These are phyloP conservation scores for Rhombomys opimus DNA, from an alignment of 2,113 vertebrate species.

Conservation along the genomic window DNA sequence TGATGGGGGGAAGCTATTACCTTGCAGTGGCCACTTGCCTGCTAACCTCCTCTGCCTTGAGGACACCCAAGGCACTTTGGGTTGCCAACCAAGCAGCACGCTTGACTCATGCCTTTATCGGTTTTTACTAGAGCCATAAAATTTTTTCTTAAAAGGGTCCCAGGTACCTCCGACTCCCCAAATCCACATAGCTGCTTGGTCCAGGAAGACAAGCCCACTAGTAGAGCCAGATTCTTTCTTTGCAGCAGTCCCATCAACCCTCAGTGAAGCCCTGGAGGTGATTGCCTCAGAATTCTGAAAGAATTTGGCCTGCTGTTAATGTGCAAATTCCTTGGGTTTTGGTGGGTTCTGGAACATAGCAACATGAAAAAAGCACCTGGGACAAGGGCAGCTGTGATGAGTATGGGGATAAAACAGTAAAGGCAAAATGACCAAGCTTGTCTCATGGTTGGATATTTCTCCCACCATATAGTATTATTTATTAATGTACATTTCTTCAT, in stretches of 20 bases:
- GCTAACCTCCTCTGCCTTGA: too few species aligned
- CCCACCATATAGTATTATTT: too few species aligned
- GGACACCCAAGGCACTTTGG: neutral
- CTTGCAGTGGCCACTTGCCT: neutral
- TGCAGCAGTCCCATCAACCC: neutral
- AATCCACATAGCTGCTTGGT: neutral
- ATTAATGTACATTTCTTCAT: neutral
- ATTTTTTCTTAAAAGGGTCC: neutral
- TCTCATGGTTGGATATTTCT: neutral
- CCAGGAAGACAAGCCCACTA: neutral
- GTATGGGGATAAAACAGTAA: neutral
- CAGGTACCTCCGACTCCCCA: neutral
- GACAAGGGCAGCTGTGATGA: neutral
- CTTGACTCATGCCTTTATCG: neutral
- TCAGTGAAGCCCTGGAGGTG: neutral
- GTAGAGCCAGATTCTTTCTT: neutral
- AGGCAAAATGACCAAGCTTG: neutral
- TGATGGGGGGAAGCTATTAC: neutral
- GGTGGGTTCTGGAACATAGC: neutral
- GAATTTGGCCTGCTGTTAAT: neutral
- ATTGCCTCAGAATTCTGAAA: neutral
- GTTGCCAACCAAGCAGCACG: neutral
- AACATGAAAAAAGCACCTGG: neutral
- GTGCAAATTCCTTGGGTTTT: neutral
- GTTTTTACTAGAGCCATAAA: neutral